These are phyloP conservation scores for Tiliacea aurago DNA, from an alignment of 2,888 invertebrate species.

Conservation along the genomic window DNA sequence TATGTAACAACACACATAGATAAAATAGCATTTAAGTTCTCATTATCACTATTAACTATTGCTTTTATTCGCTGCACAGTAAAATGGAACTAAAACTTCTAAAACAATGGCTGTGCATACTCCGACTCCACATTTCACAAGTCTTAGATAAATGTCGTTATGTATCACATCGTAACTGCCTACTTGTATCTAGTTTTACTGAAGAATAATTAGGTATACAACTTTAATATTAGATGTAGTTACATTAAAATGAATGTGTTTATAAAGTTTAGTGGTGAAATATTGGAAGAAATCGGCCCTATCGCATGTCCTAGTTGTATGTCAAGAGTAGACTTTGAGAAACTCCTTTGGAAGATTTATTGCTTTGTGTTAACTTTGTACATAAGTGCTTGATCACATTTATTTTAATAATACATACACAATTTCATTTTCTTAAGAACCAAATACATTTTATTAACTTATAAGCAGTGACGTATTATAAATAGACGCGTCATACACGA, in stretches of 20 bases:
- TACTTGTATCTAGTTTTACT: constrained; percentile 70
- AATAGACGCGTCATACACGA: too few species aligned
- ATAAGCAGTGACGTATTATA: too few species aligned
- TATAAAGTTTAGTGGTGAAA: constrained; percentile 29
- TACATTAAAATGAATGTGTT: constrained; percentile 49
- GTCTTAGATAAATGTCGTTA: constrained; percentile 68
- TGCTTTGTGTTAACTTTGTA: constrained; percentile 57
- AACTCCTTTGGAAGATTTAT: constrained; percentile 45
- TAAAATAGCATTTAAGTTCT: constrained; percentile 53
- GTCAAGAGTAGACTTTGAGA: constrained; percentile 15
- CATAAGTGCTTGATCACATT: constrained; percentile 50
- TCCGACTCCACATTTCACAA: constrained; percentile 64
- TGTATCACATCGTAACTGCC: constrained; percentile 75
- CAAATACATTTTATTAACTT: constrained; percentile 12
- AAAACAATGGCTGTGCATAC: constrained; percentile 64
- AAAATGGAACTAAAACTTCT: constrained; percentile 43
- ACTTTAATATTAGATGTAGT: constrained; percentile 61
- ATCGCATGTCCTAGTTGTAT: constrained; percentile 9
- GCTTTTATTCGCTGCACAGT: constrained; percentile 58
- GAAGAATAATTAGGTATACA: constrained; percentile 68
- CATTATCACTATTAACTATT: constrained; percentile 59
- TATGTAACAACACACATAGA: constrained; percentile 60
- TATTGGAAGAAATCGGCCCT: constrained; percentile 41
- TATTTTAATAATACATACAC: constrained; percentile 25
- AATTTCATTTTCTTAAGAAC: constrained; percentile 26